These are phyloP conservation scores for Hemibagrus guttatus DNA, from an alignment of 2,797 vertebrate species.

Conservation along the genomic window DNA sequence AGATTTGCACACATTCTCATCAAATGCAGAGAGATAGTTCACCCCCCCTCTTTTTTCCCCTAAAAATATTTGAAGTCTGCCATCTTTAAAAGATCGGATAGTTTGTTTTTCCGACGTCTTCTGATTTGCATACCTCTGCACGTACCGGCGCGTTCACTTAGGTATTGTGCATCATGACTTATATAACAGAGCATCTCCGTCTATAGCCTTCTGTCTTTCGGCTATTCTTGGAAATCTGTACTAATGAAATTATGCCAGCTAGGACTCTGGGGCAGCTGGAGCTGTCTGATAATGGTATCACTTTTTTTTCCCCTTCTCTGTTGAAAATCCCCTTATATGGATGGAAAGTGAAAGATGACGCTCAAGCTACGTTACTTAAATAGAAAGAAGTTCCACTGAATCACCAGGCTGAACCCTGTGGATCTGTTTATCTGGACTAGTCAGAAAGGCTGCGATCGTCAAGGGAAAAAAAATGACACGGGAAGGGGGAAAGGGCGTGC, in stretches of 20 bases:
- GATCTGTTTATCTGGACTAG: not conserved
- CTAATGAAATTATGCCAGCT: slow-evolving; percentile 50
- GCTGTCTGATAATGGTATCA: slow-evolving; percentile 45
- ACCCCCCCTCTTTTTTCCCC: not conserved
- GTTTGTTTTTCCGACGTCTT: not conserved
- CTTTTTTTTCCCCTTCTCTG: not conserved
- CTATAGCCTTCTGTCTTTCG: slow-evolving; percentile 37
- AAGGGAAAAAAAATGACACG: not conserved
- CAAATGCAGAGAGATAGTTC: not conserved
- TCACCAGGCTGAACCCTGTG: not conserved
- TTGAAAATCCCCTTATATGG: slow-evolving; percentile 49
- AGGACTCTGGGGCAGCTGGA: slow-evolving; percentile 46
- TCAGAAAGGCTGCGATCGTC: not conserved
- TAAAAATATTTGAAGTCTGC: not conserved
- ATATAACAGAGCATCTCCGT: slow-evolving; percentile 15
- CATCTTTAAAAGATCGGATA: not conserved
- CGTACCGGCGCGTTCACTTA: no score
- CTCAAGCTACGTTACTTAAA: slow-evolving; percentile 26
- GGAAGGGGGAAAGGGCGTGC: not conserved
- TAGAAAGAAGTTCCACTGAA: slow-evolving; percentile 39
- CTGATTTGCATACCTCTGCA: not conserved
- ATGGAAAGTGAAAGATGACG: slow-evolving; percentile 23
- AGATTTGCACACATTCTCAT: not conserved
- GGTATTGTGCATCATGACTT: not conserved
- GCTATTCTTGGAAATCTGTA: slow-evolving; percentile 49